Base-by-base conservation (phyloP, 92 coral and sea anemone genomes). In the Paragorgia papillata region DNA sequence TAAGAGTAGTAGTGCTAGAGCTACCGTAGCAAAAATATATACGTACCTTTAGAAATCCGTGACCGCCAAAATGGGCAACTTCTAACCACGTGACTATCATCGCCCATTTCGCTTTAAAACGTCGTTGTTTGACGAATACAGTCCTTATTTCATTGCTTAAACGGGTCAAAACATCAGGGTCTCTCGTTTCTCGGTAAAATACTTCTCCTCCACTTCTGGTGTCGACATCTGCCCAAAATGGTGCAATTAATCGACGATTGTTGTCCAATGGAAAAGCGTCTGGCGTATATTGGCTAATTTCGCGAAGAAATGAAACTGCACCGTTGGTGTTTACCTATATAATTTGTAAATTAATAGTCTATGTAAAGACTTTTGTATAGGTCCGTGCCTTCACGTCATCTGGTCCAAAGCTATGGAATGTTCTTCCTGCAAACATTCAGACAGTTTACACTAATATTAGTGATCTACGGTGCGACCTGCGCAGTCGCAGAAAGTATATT, bases 161-260 rank as follows among this genome's bases (percentile, higher is more conserved):
- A 1, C 85, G 66, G 15, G 8, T 21, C 19, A 85, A 67, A n/a
- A 85, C 64, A 1, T 24, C 43, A 1, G 85, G 27, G 17, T 83
- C 74, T 35, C 34, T 31, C 1, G 91, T 54, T 20, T 87, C 79
- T 79, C 94, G 79, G 85, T 83, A 90, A 87, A 86, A 90, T 84
- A 88, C 83, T 48, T 80, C 57, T 15, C 97, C 97, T 15, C 96
- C 97, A 58, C 65, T 69, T 25, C 69, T 13, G 1, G 94, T 89
- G 63, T 91, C 91, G 8, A 89, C 94, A 61, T 89, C 93, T n/a
- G 91, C 91, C 93, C 97, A 91, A 76, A 83, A 91, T 13, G 97
- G 90, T 12, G 96, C 97, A 13, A 85, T 85, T 8, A 85, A 26
- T 74, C 66, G 83, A 0, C 9, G 79, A 24, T 65, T 27, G 29